Conservation (phyloP, 2,113 vertebrate genomes). For the Sphaerodactylus townsendi region DNA sequence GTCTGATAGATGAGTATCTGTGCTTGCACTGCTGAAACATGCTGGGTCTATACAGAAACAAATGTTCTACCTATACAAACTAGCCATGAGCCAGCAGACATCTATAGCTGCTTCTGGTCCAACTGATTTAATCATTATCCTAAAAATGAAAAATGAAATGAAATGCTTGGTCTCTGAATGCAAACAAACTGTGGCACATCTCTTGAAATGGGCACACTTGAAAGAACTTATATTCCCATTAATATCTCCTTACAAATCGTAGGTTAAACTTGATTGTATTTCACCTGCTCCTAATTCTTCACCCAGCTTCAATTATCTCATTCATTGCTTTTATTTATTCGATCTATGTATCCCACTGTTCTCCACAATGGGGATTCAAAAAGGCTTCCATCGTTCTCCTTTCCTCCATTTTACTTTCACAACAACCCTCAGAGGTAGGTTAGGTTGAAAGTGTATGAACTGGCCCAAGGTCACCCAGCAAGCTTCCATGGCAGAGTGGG, state of each 20-base stretch:
- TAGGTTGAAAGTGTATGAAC: too few species aligned
- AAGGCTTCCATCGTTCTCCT: too few species aligned
- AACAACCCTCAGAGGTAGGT: too few species aligned
- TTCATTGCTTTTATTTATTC: slow-evolving; percentile 11
- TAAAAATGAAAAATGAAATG: not conserved
- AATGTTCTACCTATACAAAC: not conserved
- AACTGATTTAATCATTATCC: not conserved
- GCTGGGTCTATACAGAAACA: not conserved
- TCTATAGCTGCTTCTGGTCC: not conserved
- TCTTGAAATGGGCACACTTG: not conserved
- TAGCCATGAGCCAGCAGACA: not conserved
- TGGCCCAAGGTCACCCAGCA: too few species aligned
- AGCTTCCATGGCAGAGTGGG: too few species aligned
- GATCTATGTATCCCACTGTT: not conserved
- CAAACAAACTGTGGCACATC: not conserved
- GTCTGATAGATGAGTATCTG: not conserved
- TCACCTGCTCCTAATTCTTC: not conserved
- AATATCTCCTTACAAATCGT: not conserved
- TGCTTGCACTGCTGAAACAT: not conserved
- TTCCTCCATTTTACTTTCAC: too few species aligned
- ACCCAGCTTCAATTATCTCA: not conserved
- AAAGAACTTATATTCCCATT: not conserved
- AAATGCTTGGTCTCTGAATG: too few species aligned
- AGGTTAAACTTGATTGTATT: not conserved
- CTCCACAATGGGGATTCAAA: too few species aligned